Base-by-base conservation (phyloP, 23 tunicate genomes). In the Diplosoma virens region DNA sequence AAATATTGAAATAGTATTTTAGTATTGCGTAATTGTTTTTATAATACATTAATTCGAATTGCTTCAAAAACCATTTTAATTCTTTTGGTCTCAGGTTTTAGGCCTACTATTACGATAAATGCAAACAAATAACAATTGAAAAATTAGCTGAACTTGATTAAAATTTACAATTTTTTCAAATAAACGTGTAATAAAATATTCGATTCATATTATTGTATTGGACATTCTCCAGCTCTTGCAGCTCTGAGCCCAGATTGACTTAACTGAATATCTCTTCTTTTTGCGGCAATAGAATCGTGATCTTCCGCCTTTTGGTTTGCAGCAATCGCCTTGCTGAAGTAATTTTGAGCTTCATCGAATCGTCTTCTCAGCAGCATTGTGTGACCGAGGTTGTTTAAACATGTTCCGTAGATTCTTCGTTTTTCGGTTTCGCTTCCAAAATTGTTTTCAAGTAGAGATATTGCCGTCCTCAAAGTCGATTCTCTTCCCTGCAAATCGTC, bases 311-410 rank as follows among this genome's bases (percentile, higher is more conserved):
- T 18, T 24, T 58, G 22, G 23, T 58, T 58, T 24, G 72, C 47
- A 7, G 46, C 47, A 66, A 66, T 28, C 17, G 72, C 72, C 29
- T 66, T 14, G 11, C 20, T 4, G 47, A 66, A 66, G 29, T 6
- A 66, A 9, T 66, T 28, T 28, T 14, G 14, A 6, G 72, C 72
- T 4, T 66, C 72, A 20, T 30, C 29, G 4, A 47, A 47, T 25
- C 72, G 45, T 7, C 11, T 11, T 16, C 11, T 25, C 47, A 66
- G 47, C 45, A 27, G 11, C 26, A 25, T 25, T 6, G 72, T 66
- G 46, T 27, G 37, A 6, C 72, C 72, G 20, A 66, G 72, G 29
- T 66, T 66, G 47, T 66, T 66, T 28, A 66, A 20, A 66, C 11
- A 9, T 9, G 14, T 47, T 16, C 72, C 72, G 47, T 24, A 66